Evolutionary conservation across 2,797 vertebrate genomes (phyloP), one percentile per base, ranked within the genome.

Genomic region (Notoglanidium macrostoma): DNA sequence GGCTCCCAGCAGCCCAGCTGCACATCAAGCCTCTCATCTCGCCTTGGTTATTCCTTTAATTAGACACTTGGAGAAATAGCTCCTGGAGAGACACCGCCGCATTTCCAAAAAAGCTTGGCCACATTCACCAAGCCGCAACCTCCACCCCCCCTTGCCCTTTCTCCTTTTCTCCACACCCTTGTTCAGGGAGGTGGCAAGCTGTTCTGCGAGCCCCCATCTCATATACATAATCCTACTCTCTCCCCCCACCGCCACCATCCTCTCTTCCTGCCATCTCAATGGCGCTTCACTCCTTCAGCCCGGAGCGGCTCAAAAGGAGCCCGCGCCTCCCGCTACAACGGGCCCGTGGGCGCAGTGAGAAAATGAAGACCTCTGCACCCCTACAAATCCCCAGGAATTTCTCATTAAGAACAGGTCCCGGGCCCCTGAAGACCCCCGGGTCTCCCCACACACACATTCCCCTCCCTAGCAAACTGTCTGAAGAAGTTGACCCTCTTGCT

Each of bases 321-420:
- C 92, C 91, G 92, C 92, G 63, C 86, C 93, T 92, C 92, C 89
- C 91, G 89, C 91, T 92, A 89, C 91, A 35, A 92, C 93, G 93
- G 93, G 93, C 92, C 93, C 82, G 91, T 93, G 93, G 94, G 94
- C 92, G 88, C 95, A 96, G 95, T 96, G 95, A 96, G 96, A 96
- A 96, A 96, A 96, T 96, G 95, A 96, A 96, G 96, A 96, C 96
- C 95, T 96, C 95, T 96, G 95, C 93, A 65, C 94, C 94, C 94
- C 94, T 94, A 93, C 95, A 96, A 96, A 95, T 95, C 95, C 95
- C 94, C 93, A 95, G 95, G 96, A 96, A 96, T 96, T 95, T 96
- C 95, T 96, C 94, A 96, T 96, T 96, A 96, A 95, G 93, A 90
- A 6, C 90, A 93, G 94, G 94, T 94, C 95, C 90, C 15, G 88